phyloP scores from a whole-genome alignment of 2,113 vertebrate species.

The Pyxicephalus adspersus region DNA sequence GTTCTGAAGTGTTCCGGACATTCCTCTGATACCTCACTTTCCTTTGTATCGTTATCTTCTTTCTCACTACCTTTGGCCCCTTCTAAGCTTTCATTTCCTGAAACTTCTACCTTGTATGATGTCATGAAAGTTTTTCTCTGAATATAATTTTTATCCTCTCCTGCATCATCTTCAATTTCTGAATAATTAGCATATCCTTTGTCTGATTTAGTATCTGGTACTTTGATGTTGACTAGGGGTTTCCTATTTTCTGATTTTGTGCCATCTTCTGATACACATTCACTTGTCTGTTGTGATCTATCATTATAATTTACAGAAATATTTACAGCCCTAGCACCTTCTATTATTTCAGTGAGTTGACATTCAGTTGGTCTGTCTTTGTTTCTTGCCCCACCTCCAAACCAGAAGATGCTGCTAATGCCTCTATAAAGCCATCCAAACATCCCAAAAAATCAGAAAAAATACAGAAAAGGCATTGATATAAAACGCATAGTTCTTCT shows the following conservation, averaged over 20 bases:
- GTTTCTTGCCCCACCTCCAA: too few species aligned
- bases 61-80: neutral
- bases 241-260: conserved; percentile 70
- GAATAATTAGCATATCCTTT: conserved; percentile 65
- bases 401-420: too few species aligned
- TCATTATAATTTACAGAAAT: conserved; percentile 87
- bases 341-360: conserved; percentile 80
- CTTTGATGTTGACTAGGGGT: conserved; percentile 87
- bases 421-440: too few species aligned
- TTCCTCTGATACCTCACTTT: neutral
- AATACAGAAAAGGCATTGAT: too few species aligned
- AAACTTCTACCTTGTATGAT: too few species aligned
- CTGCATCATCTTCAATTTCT: neutral
- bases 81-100: neutral
- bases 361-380: too few species aligned
- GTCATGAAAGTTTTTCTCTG: too few species aligned
- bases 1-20: too few species aligned
- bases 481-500: too few species aligned
- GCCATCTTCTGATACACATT: too few species aligned
- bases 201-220: conserved; percentile 79
- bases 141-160: too few species aligned
- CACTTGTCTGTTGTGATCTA: conserved; percentile 72
- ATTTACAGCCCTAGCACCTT: conserved; percentile 84
- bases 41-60: neutral
- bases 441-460: too few species aligned